These are phyloP conservation scores for Toxotes lorentzi DNA, from an alignment of 2,797 vertebrate genomes.

Conservation along the genomic window DNA sequence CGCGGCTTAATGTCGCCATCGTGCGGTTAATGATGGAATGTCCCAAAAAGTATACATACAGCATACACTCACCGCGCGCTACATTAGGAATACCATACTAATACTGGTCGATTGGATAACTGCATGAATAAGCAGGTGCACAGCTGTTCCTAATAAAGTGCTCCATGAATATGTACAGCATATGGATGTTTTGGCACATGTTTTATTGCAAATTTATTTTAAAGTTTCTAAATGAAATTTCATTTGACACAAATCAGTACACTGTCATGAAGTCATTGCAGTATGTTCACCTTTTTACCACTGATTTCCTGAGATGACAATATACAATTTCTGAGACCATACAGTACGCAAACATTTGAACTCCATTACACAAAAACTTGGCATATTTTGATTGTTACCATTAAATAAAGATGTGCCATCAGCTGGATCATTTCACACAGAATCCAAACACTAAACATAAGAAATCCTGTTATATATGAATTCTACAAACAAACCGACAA, in stretches of 20 bases:
- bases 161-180: no score
- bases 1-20: conserved; percentile 24
- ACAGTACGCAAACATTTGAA: conserved; percentile 44
- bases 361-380: conserved; percentile 50
- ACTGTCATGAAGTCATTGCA: conserved; percentile 51
- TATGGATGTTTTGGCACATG: not conserved
- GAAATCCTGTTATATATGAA: conserved; percentile 43
- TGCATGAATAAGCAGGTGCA: not conserved
- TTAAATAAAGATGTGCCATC: conserved; percentile 49
- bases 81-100: no score
- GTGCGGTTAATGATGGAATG: not conserved
- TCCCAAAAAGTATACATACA: not conserved
- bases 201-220: conserved; percentile 58
- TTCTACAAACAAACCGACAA: conserved; percentile 60
- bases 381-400: conserved; percentile 52
- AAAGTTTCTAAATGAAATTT: conserved; percentile 53
- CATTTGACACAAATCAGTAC: conserved; percentile 68
- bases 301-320: conserved; percentile 82
- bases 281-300: conserved; percentile 60
- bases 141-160: not conserved
- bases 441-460: conserved; percentile 41
- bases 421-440: conserved; percentile 36
- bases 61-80: no score
- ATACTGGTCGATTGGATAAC: no score
- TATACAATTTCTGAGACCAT: conserved; percentile 60